Evolutionary conservation across 2,797 vertebrate species (phyloP), one percentile per base, ranked within the genome.

Genomic region (Cossypha heuglini): DNA sequence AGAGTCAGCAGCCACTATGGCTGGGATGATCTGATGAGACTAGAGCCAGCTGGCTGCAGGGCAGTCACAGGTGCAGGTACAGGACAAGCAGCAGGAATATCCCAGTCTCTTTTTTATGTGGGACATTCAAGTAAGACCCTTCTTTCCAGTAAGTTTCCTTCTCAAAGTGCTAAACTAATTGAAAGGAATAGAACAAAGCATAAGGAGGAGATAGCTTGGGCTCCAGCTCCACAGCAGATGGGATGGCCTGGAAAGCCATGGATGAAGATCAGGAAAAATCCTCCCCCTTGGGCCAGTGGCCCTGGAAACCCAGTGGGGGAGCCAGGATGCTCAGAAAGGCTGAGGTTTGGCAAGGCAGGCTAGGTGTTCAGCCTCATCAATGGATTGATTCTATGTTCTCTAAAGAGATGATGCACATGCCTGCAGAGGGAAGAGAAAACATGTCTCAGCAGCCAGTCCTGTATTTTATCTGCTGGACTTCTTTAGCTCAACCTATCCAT

Each of bases 11-110:
- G 38, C 19, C 35, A 10, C 28, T 1, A 2, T 16, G 19, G 28
- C 17, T 79, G 33, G 57, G 37, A 59, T 52, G 33, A 55, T 21
- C 48, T 33, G 19, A 38, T 29, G 40, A 84, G 31, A 24, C 14
- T 33, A 42, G 35, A 14, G 20, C 6, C 40, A 62, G 38, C 11
- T 28, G 43, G 21, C 52, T 38, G 25, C 0, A 0, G 17, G 51
- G 26, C 52, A 75, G 40, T 8, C 33, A 68, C 17, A 22, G n/a
- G 37, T 21, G 28, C 33, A 59, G 45, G 26, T 26, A 6, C 1
- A 16, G 29, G 38, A 79, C 43, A 79, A 51, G 45, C 20, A 66
- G 35, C 45, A 45, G 12, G 5, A 48, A 57, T 20, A 61, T 11
- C 16, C 38, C 46, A 43, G 19, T 3, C 26, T 10, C 42, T 71